Base-by-base conservation (phyloP, 2,888 invertebrate genomes). In the Onthophagus sagittarius region DNA sequence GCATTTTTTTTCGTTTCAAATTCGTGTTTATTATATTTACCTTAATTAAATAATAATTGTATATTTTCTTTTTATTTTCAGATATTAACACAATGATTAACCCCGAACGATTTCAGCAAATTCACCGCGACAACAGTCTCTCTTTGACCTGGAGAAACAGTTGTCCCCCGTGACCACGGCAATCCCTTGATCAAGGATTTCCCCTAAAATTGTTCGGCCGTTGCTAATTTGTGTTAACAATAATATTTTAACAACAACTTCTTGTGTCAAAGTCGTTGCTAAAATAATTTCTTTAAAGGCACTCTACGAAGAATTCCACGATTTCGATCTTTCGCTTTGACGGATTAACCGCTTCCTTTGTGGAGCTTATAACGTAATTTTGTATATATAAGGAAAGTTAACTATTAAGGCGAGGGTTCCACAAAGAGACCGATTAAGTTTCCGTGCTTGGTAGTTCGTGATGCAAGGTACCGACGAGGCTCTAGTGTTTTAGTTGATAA, bases 381-480 rank as follows among this genome's bases (percentile, higher is more conserved):
- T 82, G 82, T 82, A 82, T 81, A 83, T 72, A 67, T 83, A 82
- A 79, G 81, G 81, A 82, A 79, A 82, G 81, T 82, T 81, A 9
- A 53, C 11, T 53, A 53, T 53, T 39, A 67, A 64, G 71, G 72
- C 71, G 72, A 71, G 39, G 64, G 11, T 62, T 70, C 64, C 62
- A 64, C 23, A 72, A 53, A 70, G 70, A 67, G 67, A 23, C 23
- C 23, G 23, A 53, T 53, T 53, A 11, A 9, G 39, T 53, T 53
- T 53, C 11, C 39, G 39, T 9, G 13, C 63, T 32, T 62, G 62
- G 39, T 23, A 71, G 67, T 74, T 72, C 13, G 67, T 72, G 71
- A 74, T 69, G 15, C 53, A 72, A 33, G 67, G 15, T 15, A 70
- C 11, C 39, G 39, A 53, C 31, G 23, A 53, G 67, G 62, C 31